phyloP scores from a whole-genome alignment of 2,113 vertebrate genomes.

The Nothoprocta perdicaria region DNA sequence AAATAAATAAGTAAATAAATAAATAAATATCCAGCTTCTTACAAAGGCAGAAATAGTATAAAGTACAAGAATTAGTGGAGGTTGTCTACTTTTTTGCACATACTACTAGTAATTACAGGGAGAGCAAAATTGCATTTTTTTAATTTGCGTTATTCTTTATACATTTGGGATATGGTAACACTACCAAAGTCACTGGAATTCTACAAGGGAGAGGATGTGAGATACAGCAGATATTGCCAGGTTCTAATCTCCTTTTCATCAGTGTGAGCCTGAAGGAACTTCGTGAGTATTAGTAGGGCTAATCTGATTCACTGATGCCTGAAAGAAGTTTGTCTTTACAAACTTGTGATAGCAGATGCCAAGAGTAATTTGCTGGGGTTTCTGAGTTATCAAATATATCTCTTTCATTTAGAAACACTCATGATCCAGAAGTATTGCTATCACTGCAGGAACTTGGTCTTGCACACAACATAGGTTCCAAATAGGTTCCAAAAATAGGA shows the following conservation, averaged over 20 bases:
- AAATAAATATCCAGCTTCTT: rapidly evolving
- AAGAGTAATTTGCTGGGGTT: not conserved
- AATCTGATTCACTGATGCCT: not conserved
- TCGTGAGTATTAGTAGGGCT: not conserved
- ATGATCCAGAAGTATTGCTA: not conserved
- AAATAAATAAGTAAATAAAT: no score
- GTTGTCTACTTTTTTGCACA: rapidly evolving
- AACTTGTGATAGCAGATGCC: not conserved
- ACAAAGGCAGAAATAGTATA: not conserved
- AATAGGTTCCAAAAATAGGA: no score
- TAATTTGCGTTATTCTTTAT: not conserved
- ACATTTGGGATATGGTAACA: not conserved
- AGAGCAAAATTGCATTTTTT: not conserved
- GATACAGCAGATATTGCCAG: not conserved
- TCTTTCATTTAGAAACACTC: not conserved
- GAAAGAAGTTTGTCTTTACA: not conserved
- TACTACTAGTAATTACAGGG: not conserved
- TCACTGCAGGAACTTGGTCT: not conserved
- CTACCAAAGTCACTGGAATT: not conserved
- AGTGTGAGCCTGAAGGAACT: not conserved
- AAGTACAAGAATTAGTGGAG: not conserved
- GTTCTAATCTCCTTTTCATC: not conserved
- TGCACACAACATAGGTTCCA: not conserved
- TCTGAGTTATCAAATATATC: not conserved
- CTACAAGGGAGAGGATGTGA: not conserved